Evolutionary conservation across 2,113 vertebrate species (phyloP), one percentile per base, ranked within the genome.

Genomic region (Hyperopisus bebe): DNA sequence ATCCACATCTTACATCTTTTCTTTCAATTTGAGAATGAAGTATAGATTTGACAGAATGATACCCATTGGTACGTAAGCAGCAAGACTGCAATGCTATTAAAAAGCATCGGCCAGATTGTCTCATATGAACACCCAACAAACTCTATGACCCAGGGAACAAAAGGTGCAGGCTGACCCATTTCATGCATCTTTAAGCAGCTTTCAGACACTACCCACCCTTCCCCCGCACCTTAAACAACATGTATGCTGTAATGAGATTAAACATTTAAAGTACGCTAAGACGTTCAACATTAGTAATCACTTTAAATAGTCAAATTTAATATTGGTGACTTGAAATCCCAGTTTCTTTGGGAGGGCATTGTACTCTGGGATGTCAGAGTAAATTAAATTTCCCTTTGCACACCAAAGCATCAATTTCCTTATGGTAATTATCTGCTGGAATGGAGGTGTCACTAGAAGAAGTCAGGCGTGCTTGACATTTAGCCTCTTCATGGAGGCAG

Each of bases 361-460:
- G 98, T 99, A 95, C 96, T 96, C 96, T 92, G 95, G 97, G 97
- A 97, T 99, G 98, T 99, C 98, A 96, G 97, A 97, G 98, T 98
- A 99, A 99, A 99, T 99, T 99, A 98, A 98, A 99, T 99, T 98
- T 97, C 97, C 97, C 96, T 96, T 95, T 95, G 96, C 97, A 97
- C 97, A 98, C 97, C 97, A 98, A 99, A 98, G 97, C 97, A 98
- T 99, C 98, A 98, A 98, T 99, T 99, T 98, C 98, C 97, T 98
- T 99, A 98, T 99, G 98, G 97, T 99, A 99, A 99, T 99, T 98
- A 99, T 99, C 97, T 99, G 97, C 97, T 97, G 98, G 98, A 98
- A 98, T 98, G 97, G 97, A 99, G 97, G 97, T 99, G 98, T 99
- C 98, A 98, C 97, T 97, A 95, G 97, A 96, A 96, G 97, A 97